Percentiles rank a stretch among this genome's conserved stretches.
Conservation (phyloP, 1,140 invertebrate genomes). For the Zeugodacus cucurbitae region DNA sequence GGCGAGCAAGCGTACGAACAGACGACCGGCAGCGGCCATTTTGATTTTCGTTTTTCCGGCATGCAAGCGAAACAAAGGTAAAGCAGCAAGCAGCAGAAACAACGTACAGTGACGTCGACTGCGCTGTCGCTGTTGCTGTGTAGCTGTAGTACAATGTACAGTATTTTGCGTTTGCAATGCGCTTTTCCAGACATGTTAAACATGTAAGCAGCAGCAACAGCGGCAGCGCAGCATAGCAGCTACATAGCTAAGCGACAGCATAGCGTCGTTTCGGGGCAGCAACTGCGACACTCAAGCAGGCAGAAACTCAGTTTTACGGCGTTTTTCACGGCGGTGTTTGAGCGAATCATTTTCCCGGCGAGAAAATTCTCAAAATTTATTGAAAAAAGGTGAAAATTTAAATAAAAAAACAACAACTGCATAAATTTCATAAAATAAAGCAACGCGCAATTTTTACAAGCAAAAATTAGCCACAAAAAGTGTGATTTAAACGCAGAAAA, state of each 20-base stretch:
- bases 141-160: no score
- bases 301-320: conserved; percentile 30
- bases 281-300: not conserved
- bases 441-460: not conserved
- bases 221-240: conserved; percentile 3
- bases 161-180: no score
- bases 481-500: not conserved
- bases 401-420: not conserved
- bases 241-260: not conserved
- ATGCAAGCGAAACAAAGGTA: not conserved
- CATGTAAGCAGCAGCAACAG: not conserved
- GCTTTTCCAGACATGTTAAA: not conserved
- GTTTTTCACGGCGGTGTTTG: conserved; percentile 34
- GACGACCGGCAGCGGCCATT: conserved; percentile 7
- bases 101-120: not conserved
- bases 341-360: conserved; percentile 14
- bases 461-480: not conserved
- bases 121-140: not conserved
- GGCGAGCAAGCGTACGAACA: not conserved
- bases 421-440: not conserved
- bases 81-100: not conserved
- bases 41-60: conserved; percentile 39
- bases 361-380: not conserved
- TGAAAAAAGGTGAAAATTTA: not conserved
- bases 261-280: not conserved